Conservation (phyloP, 2,113 vertebrate genomes). For the Bubo bubo region DNA sequence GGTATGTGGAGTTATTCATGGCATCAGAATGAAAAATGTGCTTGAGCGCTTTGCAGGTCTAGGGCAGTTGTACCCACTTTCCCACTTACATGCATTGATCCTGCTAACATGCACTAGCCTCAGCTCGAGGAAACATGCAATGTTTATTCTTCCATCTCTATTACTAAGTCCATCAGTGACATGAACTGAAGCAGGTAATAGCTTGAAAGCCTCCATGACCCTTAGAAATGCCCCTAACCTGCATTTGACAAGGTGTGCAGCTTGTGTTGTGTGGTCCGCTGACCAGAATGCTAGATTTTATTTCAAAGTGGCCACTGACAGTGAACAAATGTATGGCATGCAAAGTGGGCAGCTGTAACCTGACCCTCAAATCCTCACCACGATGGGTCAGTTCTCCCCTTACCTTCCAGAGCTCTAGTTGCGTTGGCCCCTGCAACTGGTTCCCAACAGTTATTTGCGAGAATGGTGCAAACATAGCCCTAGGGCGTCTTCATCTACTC, state of each 20-base stretch:
- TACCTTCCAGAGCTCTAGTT: background rate
- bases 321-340: background rate
- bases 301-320: background rate
- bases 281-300: background rate
- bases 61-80: background rate
- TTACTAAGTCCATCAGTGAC: background rate
- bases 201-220: background rate
- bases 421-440: background rate
- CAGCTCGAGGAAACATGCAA: background rate
- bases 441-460: background rate
- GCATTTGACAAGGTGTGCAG: background rate
- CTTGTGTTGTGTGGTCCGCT: background rate
- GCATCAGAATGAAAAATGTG: background rate
- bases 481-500: background rate
- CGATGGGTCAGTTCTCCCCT: background rate
- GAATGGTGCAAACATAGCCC: background rate
- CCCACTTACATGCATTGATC: rapidly evolving
- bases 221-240: background rate
- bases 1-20: background rate
- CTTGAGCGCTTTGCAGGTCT: background rate
- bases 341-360: background rate
- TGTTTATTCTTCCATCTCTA: background rate
- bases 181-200: background rate
- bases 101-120: background rate
- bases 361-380: background rate